Base-by-base conservation (phyloP, 2,888 invertebrate genomes). In the Trachelus tabidus region DNA sequence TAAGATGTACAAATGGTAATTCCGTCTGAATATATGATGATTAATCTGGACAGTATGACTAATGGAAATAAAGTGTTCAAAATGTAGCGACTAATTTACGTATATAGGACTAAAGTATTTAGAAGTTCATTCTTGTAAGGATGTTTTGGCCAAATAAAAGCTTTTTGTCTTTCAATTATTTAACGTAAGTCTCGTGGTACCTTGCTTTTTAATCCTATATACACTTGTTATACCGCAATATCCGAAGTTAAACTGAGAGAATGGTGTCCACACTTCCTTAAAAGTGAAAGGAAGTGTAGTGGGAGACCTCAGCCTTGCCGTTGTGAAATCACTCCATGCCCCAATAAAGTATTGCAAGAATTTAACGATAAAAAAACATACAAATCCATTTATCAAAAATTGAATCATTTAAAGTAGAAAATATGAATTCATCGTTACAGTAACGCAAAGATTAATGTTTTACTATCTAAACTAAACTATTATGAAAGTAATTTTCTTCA, bases 241-340 rank as follows among this genome's bases (percentile, higher is more conserved):
- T 71, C 71, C 75, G 71, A 12, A 69, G 69, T 2, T 34, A 71
- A 71, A 82, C 82, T 84, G 78, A 80, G 75, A 69, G 73, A 73
- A 76, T 33, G 75, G 77, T 75, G 76, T 75, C 79, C 79, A 69
- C 73, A 80, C 82, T 85, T 83, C 83, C 82, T 83, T 75, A 81
- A 81, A 84, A 85, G 85, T 84, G 85, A 85, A 85, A 84, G 85
- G 85, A 85, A 81, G 31, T 71, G 71, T 56, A 56, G 71, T 34
- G 71, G 71, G 31, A 12, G 71, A 2, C 23, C 23, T 31, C 71
- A 71, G 31, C 71, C 71, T 71, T 71, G 31, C 31, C 33, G 33
- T 31, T 71, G 31, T 71, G 71, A 40, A 75, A 75, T 30, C 75
- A 56, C 1, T 23, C 23, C 9, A 9, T 23, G 9, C 6, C 56